Evolutionary conservation across 2,888 invertebrate genomes (phyloP), one percentile per base, ranked within the genome.

Genomic region (Hybos culiciformis): DNA sequence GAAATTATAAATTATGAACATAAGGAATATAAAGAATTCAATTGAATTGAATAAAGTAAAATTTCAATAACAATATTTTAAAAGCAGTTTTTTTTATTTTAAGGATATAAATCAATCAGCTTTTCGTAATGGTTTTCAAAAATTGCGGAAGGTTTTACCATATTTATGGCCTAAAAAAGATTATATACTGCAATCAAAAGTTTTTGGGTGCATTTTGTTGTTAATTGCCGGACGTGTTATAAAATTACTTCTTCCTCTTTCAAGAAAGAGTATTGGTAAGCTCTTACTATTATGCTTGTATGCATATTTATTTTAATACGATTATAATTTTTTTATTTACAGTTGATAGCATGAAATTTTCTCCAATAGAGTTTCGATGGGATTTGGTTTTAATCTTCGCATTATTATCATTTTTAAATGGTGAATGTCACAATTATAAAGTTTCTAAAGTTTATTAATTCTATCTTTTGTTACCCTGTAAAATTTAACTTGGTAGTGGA

Each of bases 161-260:
- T 96, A 91, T 69, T 69, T 97, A 24, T 98, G 97, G 97, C 97
- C 97, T 0, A 82, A 78, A 56, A 86, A 81, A 54, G 83, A 82
- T 59, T 41, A 69, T 17, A 54, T 72, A 8, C 72, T 97, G 5
- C 96, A 97, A 65, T 52, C 85, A 1, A 71, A 83, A 45, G 93
- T 97, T 1, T 45, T 91, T 15, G 56, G 87, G 44, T 96, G 96
- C 64, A 73, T 97, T 31, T 6, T 75, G 1, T 67, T 90, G 9
- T 72, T 98, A 37, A 62, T 77, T 9, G 74, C 70, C 12, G 96
- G 94, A 14, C 75, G 97, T 55, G 78, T 79, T 2, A 79, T 91
- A 51, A 97, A 96, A 69, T 71, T 97, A 3, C 88, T 78, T 60
- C 86, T 94, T 41, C 97, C 96, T 34, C 79, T 97, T 58, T 94